Evolutionary conservation across 2,797 vertebrate species (phyloP).

Genomic region (Eupleurogrammus muticus): DNA sequence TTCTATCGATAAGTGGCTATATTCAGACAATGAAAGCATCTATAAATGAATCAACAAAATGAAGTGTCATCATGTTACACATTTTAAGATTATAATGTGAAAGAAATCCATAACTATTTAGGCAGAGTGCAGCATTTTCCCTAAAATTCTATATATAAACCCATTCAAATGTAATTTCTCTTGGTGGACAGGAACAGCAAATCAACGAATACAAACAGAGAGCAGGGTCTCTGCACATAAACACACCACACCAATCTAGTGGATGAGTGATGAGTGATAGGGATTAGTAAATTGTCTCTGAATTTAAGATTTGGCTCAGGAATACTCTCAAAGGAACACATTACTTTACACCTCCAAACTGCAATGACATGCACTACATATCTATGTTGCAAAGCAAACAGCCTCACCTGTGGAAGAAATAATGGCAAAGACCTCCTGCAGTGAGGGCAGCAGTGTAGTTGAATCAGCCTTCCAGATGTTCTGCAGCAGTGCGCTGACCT

Average conservation of each 20-base stretch:
- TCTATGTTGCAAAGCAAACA: background rate
- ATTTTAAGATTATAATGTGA: background rate
- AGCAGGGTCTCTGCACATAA: too few relatives aligned
- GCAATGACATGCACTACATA: background rate
- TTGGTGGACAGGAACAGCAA: too few relatives aligned
- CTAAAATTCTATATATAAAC: too few relatives aligned
- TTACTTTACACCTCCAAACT: background rate
- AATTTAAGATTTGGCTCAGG: background rate
- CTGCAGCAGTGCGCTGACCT: constrained; percentile 92
- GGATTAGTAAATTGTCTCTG: background rate
- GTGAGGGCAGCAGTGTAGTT: constrained; percentile 91
- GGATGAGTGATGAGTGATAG: too few relatives aligned
- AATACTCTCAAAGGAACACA: background rate
- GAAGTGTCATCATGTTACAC: background rate
- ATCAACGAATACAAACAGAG: too few relatives aligned
- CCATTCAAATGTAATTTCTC: too few relatives aligned
- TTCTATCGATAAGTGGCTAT: background rate
- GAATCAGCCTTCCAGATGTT: constrained; percentile 97
- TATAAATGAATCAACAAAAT: constrained; percentile 7
- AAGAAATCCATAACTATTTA: background rate
- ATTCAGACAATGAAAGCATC: background rate
- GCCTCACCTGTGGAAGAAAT: constrained; percentile 94
- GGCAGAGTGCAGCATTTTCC: too few relatives aligned
- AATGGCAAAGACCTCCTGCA: constrained; percentile 96
- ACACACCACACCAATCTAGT: too few relatives aligned